Evolutionary conservation across 2,113 vertebrate genomes (phyloP), one percentile per base, ranked within the genome.

Genomic region (Ceratotherium simum): DNA sequence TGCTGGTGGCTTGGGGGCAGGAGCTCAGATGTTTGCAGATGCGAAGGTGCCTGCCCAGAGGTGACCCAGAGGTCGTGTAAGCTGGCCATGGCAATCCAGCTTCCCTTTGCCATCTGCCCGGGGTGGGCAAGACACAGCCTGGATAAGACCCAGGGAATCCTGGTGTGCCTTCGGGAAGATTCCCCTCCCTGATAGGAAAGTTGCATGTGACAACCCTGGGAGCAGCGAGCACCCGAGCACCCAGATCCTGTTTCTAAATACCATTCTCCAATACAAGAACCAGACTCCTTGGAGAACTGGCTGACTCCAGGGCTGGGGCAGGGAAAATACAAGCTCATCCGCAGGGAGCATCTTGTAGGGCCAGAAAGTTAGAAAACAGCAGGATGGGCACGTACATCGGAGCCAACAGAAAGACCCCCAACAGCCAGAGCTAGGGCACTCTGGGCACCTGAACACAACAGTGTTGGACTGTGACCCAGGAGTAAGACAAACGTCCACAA

Each of bases 371-470:
- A 9, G 39, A 48, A 60, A n/a, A 39, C 67, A 11, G 39, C 31
- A n/a, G 78, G 54, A 83, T 2, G 17, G 4, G 33, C 12, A 2
- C 5, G 56, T 5, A 29, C 2, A 0, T 0, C 0, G 23, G 39
- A 33, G 42, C 67, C n/a, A 0, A 12, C 17, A 5, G 46, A 13
- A 67, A 36, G 88, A 54, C 11, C 2, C 46, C 23, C 87, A 48
- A 13, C 2, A 4, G 62, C n/a, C 67, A 16, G 33, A 6, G 1
- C 16, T 3, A 21, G 16, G 8, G 21, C 13, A 0, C 29, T 42
- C 21, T 1, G 29, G 6, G 6, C 56, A 31, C 21, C 39, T 7
- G 0, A 3, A 16, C 0, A 0, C 9, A 0, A 12, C n/a, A 4
- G 56, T 3, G n/a, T 29, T 5, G 25, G n/a, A 25, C 79, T 4